phyloP scores from a whole-genome alignment of 2,888 invertebrate genomes.

The Scaptomyza reducta region DNA sequence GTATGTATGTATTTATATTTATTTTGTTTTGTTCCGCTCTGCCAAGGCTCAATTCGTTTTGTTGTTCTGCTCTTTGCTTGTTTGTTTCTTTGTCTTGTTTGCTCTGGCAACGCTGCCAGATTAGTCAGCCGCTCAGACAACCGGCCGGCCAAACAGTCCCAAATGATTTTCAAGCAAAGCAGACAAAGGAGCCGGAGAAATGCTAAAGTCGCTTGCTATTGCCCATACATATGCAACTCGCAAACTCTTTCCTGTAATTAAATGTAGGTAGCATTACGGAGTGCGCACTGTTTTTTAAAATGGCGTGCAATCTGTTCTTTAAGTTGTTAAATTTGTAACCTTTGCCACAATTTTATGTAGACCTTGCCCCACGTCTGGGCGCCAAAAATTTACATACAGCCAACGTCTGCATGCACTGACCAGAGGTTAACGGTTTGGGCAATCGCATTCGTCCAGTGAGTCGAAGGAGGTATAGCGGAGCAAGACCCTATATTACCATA shows the following conservation, averaged over 20 bases:
- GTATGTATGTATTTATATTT: slow-evolving; percentile 15
- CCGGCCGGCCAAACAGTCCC: slow-evolving; percentile 12
- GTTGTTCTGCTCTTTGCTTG: slow-evolving; percentile 7
- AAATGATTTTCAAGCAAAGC: neutral
- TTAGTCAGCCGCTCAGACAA: slow-evolving; percentile 1
- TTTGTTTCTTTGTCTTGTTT: slow-evolving; percentile 30
- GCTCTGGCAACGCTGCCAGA: slow-evolving; percentile 26
- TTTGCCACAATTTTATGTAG: too few relatives aligned
- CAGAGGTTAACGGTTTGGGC: too few relatives aligned
- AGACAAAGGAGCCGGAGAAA: neutral
- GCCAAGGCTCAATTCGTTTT: slow-evolving; percentile 22
- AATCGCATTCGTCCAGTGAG: too few relatives aligned
- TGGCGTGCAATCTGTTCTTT: neutral
- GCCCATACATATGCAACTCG: neutral
- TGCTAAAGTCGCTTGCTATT: neutral
- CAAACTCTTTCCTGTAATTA: neutral
- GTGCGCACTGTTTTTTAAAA: neutral
- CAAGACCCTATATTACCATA: too few relatives aligned
- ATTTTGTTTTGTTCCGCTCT: slow-evolving; percentile 20
- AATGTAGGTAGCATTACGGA: neutral
- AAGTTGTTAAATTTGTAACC: slow-evolving; percentile 6
- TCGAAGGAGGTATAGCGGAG: too few relatives aligned
- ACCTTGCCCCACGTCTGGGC: too few relatives aligned
- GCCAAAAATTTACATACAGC: too few relatives aligned
- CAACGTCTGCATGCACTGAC: too few relatives aligned